These are phyloP conservation scores for Microctonus hyperodae DNA, from an alignment of 2,888 invertebrate species.

Conservation along the genomic window DNA sequence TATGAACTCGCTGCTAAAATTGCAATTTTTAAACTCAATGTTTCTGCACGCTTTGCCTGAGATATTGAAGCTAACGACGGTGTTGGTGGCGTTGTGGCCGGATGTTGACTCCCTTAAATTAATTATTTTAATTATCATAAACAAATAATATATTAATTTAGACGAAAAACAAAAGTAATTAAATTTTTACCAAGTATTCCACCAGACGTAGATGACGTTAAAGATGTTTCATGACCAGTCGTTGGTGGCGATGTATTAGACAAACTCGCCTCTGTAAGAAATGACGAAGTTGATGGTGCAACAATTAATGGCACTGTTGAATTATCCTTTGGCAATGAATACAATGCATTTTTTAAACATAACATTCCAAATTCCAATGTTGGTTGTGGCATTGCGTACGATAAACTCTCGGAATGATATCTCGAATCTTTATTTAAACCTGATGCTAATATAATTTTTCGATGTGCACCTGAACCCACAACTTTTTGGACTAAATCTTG, in stretches of 20 bases:
- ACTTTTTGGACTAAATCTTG: slow-evolving; percentile 70
- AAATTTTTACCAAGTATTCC: slow-evolving; percentile 35
- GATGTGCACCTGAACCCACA: slow-evolving; percentile 68
- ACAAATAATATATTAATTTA: neutral
- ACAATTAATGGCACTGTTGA: slow-evolving; percentile 44
- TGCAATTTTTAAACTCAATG: slow-evolving; percentile 64
- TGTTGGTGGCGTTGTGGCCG: slow-evolving; percentile 32
- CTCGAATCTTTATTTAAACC: slow-evolving; percentile 66
- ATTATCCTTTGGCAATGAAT: slow-evolving; percentile 68
- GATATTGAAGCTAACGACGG: slow-evolving; percentile 41
- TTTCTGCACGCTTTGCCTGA: slow-evolving; percentile 48
- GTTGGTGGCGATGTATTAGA: slow-evolving; percentile 48
- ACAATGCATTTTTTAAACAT: slow-evolving; percentile 85
- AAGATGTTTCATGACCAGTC: slow-evolving; percentile 39
- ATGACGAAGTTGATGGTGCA: slow-evolving; percentile 19
- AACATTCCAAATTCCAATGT: slow-evolving; percentile 89
- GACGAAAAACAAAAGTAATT: slow-evolving; percentile 2
- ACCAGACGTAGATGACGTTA: slow-evolving; percentile 27
- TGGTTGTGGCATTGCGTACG: slow-evolving; percentile 85
- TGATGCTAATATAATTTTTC: slow-evolving; percentile 70
- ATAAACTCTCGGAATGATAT: slow-evolving; percentile 71
- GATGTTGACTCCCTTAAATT: slow-evolving; percentile 38
- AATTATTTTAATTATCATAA: neutral
- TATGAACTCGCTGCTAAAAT: slow-evolving; percentile 84
- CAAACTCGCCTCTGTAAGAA: slow-evolving; percentile 19